Percentiles rank a stretch among this genome's conserved stretches.
Conservation (phyloP, 1,140 invertebrate species). For the Hypsibius dujardini region DNA sequence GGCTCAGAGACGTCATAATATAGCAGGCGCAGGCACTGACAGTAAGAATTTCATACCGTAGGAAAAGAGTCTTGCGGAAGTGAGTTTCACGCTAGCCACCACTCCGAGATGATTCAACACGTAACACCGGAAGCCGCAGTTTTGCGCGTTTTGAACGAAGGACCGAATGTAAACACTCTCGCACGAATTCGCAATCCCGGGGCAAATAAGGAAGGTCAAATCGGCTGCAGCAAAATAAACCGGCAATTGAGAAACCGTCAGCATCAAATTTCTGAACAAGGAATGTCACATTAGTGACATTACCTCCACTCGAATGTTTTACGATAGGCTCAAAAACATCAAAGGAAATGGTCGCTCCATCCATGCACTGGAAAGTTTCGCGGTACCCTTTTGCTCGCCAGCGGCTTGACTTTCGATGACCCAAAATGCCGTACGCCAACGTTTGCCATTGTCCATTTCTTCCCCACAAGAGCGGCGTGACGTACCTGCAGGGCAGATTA, state of each 20-base stretch:
- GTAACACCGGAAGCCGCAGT: slow-evolving; percentile 67
- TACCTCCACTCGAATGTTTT: slow-evolving; percentile 28
- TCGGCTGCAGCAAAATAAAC: slow-evolving; percentile 46
- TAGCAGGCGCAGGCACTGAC: too few species aligned
- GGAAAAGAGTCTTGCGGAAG: slow-evolving; percentile 65
- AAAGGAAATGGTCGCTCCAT: slow-evolving; percentile 73
- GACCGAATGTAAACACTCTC: slow-evolving; percentile 80
- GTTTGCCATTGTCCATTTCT: slow-evolving; percentile 83
- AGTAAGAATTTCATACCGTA: slow-evolving; percentile 48
- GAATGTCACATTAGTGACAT: slow-evolving; percentile 10
- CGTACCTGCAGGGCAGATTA: slow-evolving; percentile 47
- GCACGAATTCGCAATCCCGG: slow-evolving; percentile 77
- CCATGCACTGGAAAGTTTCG: slow-evolving; percentile 48
- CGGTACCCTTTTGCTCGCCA: slow-evolving; percentile 59
- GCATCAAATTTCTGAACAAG: too few species aligned
- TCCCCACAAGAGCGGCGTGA: slow-evolving; percentile 75
- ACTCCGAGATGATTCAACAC: slow-evolving; percentile 89
- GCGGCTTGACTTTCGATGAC: slow-evolving; percentile 54
- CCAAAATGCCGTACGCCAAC: slow-evolving; percentile 69
- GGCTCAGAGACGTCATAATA: too few species aligned
- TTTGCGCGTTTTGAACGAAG: slow-evolving; percentile 71
- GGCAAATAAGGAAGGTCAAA: slow-evolving; percentile 67
- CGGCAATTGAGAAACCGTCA: neutral
- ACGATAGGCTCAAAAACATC: slow-evolving; percentile 67
- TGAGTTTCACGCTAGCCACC: slow-evolving; percentile 58